phyloP scores from a whole-genome alignment of 1,140 invertebrate genomes.

The Pachypeltis micranthus region DNA sequence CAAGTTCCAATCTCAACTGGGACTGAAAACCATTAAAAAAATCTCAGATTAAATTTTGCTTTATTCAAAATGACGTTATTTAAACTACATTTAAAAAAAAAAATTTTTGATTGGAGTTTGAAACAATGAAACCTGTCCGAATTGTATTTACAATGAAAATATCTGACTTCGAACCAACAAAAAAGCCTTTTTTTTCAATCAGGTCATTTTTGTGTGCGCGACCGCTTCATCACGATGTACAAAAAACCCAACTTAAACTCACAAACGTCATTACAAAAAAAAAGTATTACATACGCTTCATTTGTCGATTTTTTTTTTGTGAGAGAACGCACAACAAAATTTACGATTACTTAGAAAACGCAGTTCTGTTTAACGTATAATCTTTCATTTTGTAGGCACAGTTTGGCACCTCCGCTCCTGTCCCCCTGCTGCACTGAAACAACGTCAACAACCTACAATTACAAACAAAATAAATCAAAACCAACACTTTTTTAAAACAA shows the following conservation, averaged over 20 bases:
- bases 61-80: too few species aligned
- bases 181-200: background rate
- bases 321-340: background rate
- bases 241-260: background rate
- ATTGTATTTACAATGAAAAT: slow-evolving; percentile 3
- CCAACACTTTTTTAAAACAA: background rate
- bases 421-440: slow-evolving; percentile 20
- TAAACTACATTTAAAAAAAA: too few species aligned
- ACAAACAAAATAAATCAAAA: background rate
- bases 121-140: background rate
- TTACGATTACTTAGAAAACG: background rate
- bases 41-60: too few species aligned
- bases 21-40: too few species aligned
- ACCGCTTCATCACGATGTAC: background rate
- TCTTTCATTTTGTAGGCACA: slow-evolving; percentile 22
- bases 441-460: background rate
- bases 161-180: background rate
- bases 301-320: background rate
- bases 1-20: too few species aligned
- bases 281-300: background rate
- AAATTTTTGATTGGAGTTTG: slow-evolving; percentile 4
- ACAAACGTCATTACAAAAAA: background rate
- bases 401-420: slow-evolving; percentile 13
- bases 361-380: slow-evolving; percentile 2
- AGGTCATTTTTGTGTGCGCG: background rate